A percentile compares a stretch with the other conserved stretches of the same genome.
These are phyloP conservation scores for Drosophila pachea DNA, from an alignment of 1,140 invertebrate genomes.

Conservation along the genomic window DNA sequence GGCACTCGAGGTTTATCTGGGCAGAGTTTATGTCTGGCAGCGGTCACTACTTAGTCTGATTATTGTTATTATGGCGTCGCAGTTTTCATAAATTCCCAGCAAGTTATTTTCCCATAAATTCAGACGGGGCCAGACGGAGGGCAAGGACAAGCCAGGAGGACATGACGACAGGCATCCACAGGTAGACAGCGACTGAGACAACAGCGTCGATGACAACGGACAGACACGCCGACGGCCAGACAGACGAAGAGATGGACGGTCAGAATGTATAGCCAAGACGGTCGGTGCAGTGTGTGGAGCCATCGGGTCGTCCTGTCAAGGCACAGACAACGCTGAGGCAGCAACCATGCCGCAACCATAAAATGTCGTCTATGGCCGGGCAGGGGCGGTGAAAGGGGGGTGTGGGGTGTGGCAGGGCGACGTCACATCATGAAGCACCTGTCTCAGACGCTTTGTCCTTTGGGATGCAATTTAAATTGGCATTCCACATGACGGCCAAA, in stretches of 20 bases:
- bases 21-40: conserved; percentile 73
- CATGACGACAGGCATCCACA: conserved; percentile 5
- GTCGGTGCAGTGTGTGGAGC: background rate
- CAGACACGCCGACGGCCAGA: background rate
- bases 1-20: conserved; percentile 63
- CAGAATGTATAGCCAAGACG: conserved; percentile 16
- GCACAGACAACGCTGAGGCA: conserved; percentile 51
- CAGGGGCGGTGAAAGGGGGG: background rate
- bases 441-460: conserved; percentile 63
- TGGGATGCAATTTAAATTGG: conserved; percentile 76
- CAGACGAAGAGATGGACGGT: conserved; percentile 13
- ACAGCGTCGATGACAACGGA: background rate
- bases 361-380: conserved; percentile 50
- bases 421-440: conserved; percentile 48
- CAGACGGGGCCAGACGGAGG: conserved; percentile 25
- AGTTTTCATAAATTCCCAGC: conserved; percentile 75
- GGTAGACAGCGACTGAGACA: conserved; percentile 7
- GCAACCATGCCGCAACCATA: conserved; percentile 24
- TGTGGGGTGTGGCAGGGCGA: background rate
- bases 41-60: conserved; percentile 77
- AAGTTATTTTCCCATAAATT: conserved; percentile 77
- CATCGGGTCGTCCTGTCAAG: conserved; percentile 55
- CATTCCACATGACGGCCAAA: conserved; percentile 66
- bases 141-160: conserved; percentile 26
- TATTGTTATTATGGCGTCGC: conserved; percentile 77